Conservation (phyloP, 2,888 invertebrate species). For the Galerucella calmariensis region DNA sequence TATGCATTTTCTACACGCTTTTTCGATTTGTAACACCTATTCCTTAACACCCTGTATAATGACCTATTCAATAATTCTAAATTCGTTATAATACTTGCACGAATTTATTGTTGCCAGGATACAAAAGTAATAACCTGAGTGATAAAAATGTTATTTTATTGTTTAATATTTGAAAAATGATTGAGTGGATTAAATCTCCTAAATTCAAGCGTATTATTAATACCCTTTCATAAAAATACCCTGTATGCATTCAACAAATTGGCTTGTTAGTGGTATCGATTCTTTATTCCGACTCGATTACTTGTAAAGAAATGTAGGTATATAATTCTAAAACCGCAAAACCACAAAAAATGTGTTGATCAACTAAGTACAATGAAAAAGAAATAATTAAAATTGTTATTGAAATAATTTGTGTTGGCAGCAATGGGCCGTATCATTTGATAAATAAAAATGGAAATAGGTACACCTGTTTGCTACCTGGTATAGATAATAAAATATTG, state of each 20-base stretch:
- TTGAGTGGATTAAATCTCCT: no score
- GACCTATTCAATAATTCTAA: no score
- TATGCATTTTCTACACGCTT: no score
- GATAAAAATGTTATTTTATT: no score
- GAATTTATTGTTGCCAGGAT: no score
- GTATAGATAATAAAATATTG: no score
- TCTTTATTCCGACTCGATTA: slow-evolving; percentile 16
- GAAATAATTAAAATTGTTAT: slow-evolving; percentile 14
- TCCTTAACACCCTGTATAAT: no score
- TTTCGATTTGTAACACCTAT: no score
- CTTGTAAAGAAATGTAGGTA: slow-evolving; percentile 11
- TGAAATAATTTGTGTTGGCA: not conserved
- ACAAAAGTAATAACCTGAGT: no score
- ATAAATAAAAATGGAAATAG: not conserved
- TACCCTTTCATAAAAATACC: not conserved
- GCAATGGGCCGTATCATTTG: not conserved
- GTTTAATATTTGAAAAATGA: no score
- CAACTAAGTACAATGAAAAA: not conserved
- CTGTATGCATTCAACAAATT: not conserved
- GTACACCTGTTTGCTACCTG: not conserved
- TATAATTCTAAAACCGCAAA: slow-evolving; percentile 26
- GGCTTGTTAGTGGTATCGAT: slow-evolving; percentile 8
- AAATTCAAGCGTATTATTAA: no score
- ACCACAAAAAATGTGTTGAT: slow-evolving; percentile 24
- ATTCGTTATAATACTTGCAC: no score